A percentile compares a stretch with the other conserved stretches of the same genome.
Evolutionary conservation across 2,888 invertebrate species (phyloP).

Genomic region (Meganola albula): DNA sequence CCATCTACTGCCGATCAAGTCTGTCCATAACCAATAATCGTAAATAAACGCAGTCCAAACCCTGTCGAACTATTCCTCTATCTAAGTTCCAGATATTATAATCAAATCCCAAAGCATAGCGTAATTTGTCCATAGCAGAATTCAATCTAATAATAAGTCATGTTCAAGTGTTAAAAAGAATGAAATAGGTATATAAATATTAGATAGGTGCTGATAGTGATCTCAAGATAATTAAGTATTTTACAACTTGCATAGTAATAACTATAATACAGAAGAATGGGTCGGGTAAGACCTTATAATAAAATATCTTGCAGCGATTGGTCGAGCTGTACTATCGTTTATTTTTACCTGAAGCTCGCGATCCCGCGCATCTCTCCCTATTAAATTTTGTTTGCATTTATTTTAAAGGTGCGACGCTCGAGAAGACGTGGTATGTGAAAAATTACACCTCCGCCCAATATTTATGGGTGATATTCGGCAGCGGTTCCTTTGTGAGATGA

Average conservation of each 20-base stretch:
- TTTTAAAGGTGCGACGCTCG: conserved; percentile 78
- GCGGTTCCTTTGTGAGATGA: conserved; percentile 76
- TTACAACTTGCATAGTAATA: too few relatives aligned
- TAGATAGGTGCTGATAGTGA: too few relatives aligned
- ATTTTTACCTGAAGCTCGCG: conserved; percentile 73
- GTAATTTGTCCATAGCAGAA: too few relatives aligned
- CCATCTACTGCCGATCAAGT: conserved; percentile 58
- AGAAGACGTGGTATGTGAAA: conserved; percentile 76
- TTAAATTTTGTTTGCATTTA: conserved; percentile 79
- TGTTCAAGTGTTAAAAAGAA: too few relatives aligned
- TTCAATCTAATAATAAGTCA: too few relatives aligned
- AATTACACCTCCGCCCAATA: conserved; percentile 78
- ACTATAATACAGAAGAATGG: conserved; percentile 32
- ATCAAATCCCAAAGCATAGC: conserved; percentile 19
- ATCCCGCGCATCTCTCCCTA: conserved; percentile 77
- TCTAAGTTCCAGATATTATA: conserved; percentile 35
- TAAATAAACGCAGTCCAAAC: conserved; percentile 63
- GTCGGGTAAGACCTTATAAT: conserved; percentile 39
- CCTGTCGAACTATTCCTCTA: conserved; percentile 30
- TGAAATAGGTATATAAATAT: too few relatives aligned
- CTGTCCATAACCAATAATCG: conserved; percentile 76
- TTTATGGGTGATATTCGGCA: conserved; percentile 79
- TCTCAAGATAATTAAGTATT: too few relatives aligned
- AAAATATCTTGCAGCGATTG: conserved; percentile 65
- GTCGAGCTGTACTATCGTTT: conserved; percentile 64